A percentile compares a stretch with the other conserved stretches of the same genome.
Conservation (phyloP, 92 coral and sea anemone species). For the Zoanthus sociatus region DNA sequence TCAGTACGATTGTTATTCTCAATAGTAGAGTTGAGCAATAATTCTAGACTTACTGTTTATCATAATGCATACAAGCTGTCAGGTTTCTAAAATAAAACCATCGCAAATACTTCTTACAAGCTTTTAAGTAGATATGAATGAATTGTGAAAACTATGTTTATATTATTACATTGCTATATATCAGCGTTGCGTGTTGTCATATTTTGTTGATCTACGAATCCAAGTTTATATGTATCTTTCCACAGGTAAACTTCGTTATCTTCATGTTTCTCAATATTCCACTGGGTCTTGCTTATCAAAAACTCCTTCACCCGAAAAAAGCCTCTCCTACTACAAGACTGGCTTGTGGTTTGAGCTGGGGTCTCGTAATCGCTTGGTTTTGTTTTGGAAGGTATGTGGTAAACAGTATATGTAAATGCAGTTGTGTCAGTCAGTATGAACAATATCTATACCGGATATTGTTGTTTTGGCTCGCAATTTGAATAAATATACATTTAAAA, state of each 20-base stretch:
- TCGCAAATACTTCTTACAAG: neutral
- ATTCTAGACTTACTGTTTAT: neutral
- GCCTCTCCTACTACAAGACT: constrained; percentile 8
- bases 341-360: constrained; percentile 7
- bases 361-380: constrained; percentile 35
- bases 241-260: constrained; percentile 37
- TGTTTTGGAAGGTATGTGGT: constrained; percentile 39
- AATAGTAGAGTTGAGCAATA: neutral
- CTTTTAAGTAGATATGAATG: neutral
- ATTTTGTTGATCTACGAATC: neutral
- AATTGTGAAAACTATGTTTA: neutral
- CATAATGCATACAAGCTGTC: neutral
- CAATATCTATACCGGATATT: neutral
- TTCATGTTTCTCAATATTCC: constrained; percentile 39
- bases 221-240: neutral
- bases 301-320: constrained; percentile 29
- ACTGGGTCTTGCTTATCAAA: constrained; percentile 22
- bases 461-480: neutral
- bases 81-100: neutral
- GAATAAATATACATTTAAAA: neutral
- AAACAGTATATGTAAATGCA: neutral
- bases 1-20: neutral
- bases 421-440: neutral
- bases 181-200: neutral
- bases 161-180: neutral